Percentiles rank a stretch among this genome's conserved stretches.
Evolutionary conservation across 2,888 invertebrate genomes (phyloP).

Genomic region (Rhopalosiphum nymphaeae): DNA sequence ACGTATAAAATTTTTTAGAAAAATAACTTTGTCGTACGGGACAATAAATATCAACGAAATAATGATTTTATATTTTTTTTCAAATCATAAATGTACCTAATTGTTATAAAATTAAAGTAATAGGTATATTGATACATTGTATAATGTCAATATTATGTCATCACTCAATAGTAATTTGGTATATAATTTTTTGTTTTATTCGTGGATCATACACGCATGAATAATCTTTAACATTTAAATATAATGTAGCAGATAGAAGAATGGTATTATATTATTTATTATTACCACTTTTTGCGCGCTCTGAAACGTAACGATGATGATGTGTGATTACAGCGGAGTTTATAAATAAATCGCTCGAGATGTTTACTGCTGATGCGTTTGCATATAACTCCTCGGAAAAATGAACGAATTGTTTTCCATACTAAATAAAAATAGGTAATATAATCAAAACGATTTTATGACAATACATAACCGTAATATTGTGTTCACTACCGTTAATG

Average conservation of each 20-base stretch:
- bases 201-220: not conserved
- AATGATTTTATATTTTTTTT: not conserved
- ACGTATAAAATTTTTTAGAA: not conserved
- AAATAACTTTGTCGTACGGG: not conserved
- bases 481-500: not conserved
- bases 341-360: slow-evolving; percentile 49
- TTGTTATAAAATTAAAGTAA: not conserved
- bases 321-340: not conserved
- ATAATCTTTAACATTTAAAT: not conserved
- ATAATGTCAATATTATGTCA: not conserved
- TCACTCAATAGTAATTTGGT: not conserved
- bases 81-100: not conserved
- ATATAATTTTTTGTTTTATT: not conserved
- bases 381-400: not conserved
- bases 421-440: not conserved
- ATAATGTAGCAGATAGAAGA: not conserved
- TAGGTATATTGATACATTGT: not conserved
- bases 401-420: not conserved
- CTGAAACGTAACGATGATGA: not conserved
- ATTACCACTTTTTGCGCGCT: not conserved
- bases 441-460: not conserved
- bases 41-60: not conserved
- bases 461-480: not conserved
- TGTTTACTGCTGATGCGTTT: not conserved
- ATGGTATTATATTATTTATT: not conserved